Conservation (phyloP, 2,113 vertebrate species). For the Pithys albifrons region DNA sequence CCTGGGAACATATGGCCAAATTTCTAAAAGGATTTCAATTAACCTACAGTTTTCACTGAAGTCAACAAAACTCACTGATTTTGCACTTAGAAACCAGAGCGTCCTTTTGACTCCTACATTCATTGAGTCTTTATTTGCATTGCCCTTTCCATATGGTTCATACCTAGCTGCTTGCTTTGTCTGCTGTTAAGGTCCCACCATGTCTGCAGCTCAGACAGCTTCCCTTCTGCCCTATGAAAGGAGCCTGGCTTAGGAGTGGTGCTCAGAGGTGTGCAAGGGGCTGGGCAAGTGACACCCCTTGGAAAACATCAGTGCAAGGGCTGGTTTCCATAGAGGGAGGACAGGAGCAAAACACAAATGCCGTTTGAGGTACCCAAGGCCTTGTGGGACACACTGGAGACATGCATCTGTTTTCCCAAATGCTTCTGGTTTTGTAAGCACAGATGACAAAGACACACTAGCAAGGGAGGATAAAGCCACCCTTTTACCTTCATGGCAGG, state of each 20-base stretch:
- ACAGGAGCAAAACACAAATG: background rate
- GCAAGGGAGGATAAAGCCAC: background rate
- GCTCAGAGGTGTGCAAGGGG: background rate
- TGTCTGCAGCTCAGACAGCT: rapidly evolving
- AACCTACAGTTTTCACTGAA: background rate
- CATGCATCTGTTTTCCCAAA: background rate
- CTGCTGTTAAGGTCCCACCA: background rate
- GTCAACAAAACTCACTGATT: background rate
- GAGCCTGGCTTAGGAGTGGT: background rate
- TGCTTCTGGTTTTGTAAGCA: background rate
- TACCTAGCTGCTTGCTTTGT: background rate
- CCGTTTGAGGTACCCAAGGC: background rate
- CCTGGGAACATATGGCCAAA: background rate
- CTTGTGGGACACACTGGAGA: background rate
- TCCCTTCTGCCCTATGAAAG: background rate
- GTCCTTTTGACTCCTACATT: background rate
- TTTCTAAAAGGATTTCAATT: background rate
- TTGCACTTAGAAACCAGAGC: background rate
- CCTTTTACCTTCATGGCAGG: background rate
- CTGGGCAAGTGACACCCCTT: background rate
- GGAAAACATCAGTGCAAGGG: background rate
- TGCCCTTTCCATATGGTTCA: background rate
- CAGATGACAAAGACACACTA: background rate
- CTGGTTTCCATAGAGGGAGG: background rate
- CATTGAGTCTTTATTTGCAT: background rate